A percentile compares a stretch with the other conserved stretches of the same genome.
phyloP scores from a whole-genome alignment of 2,113 vertebrate species.

The Pseudorhombus dupliciocellatus region DNA sequence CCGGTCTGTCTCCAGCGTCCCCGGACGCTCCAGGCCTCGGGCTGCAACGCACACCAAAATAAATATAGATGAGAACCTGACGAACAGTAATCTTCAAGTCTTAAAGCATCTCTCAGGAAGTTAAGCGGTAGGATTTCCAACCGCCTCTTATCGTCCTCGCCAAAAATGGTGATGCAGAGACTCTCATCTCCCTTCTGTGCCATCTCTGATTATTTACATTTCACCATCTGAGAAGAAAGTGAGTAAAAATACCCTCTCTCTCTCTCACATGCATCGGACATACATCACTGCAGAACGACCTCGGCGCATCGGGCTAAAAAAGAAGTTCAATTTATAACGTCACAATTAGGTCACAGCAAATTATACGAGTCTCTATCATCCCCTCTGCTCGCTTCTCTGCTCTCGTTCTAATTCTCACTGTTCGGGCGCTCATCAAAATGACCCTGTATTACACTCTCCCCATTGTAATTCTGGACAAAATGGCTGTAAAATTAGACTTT shows the following conservation, averaged over 20 bases:
- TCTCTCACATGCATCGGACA: background rate
- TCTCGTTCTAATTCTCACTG: conserved; percentile 53
- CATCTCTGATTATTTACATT: conserved; percentile 34
- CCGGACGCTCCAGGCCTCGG: conserved; percentile 28
- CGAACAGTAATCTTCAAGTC: conserved; percentile 52
- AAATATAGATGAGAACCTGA: conserved; percentile 57
- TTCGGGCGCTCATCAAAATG: conserved; percentile 61
- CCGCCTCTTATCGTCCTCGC: conserved; percentile 30
- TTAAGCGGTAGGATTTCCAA: conserved; percentile 48
- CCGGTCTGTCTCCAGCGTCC: conserved; percentile 21
- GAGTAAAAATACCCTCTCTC: background rate
- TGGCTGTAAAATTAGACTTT: conserved; percentile 73
- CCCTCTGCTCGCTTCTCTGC: conserved; percentile 29
- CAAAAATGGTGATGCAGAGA: conserved; percentile 25
- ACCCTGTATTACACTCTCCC: conserved; percentile 56
- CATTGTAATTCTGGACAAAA: conserved; percentile 71
- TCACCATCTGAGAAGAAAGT: background rate
- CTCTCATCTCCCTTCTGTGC: conserved; percentile 3
- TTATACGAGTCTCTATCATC: conserved; percentile 41
- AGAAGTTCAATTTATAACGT: conserved; percentile 51
- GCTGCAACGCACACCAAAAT: conserved; percentile 45
- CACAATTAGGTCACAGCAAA: conserved; percentile 67
- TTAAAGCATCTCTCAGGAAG: conserved; percentile 41
- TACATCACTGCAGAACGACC: background rate
- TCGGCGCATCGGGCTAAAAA: background rate